Conservation (phyloP, 2,113 vertebrate genomes). For the Numida meleagris region DNA sequence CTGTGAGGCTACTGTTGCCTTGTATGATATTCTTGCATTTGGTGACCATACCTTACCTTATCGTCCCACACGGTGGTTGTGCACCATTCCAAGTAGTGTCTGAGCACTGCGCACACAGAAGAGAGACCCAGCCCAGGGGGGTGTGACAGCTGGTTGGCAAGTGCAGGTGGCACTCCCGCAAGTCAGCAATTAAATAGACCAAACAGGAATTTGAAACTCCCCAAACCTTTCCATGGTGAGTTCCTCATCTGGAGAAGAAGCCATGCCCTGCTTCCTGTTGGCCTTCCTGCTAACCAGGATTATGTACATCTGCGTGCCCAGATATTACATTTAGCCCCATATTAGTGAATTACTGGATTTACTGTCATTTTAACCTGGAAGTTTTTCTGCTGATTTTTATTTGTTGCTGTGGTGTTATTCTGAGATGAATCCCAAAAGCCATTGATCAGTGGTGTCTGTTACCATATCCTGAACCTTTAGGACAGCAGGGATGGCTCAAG, state of each 20-base stretch:
- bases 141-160: background rate
- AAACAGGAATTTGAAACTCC: background rate
- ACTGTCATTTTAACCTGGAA: background rate
- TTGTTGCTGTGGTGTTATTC: background rate
- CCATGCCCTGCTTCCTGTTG: accelerated
- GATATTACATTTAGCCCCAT: background rate
- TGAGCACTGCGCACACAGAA: accelerated
- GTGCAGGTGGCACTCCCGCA: background rate
- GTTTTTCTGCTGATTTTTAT: background rate
- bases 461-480: background rate
- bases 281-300: background rate
- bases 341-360: background rate
- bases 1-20: background rate
- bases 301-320: background rate
- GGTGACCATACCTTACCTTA: no score
- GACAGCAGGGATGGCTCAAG: background rate
- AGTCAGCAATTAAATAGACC: background rate
- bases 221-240: background rate
- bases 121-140: background rate
- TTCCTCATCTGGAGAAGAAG: background rate
- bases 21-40: background rate
- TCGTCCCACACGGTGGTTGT: background rate
- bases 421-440: background rate
- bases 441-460: background rate
- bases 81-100: background rate